Percentiles rank a stretch among this genome's conserved stretches.
Evolutionary conservation across 2,797 vertebrate species (phyloP).

Genomic region (Hippopotamyrus pictus): DNA sequence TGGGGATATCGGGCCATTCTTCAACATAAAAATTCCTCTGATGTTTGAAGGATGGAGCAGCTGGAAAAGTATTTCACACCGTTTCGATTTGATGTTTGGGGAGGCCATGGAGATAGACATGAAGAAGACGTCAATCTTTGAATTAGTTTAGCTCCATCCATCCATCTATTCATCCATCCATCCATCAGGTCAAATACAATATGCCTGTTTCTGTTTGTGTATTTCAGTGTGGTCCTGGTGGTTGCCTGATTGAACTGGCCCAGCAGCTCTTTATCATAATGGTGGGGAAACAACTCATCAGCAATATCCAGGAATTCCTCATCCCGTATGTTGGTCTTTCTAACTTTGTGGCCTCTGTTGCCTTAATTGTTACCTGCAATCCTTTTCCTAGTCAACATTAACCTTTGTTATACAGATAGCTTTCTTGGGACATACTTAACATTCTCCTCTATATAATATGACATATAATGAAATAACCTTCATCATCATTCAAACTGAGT

Average conservation of each 20-base stretch:
- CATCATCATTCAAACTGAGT: background rate
- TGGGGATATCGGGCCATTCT: background rate
- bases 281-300: slow-evolving; percentile 73
- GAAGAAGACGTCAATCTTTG: background rate
- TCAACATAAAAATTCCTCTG: background rate
- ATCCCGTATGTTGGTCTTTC: slow-evolving; percentile 57
- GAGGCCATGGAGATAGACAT: background rate
- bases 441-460: background rate
- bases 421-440: background rate
- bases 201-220: slow-evolving; percentile 26
- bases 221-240: slow-evolving; percentile 64
- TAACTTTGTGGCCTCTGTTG: background rate
- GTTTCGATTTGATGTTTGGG: background rate
- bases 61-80: background rate
- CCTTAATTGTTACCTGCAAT: background rate
- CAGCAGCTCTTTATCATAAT: slow-evolving; percentile 75
- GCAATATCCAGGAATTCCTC: slow-evolving; percentile 70
- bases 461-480: background rate
- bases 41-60: background rate
- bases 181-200: background rate
- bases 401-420: background rate
- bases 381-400: background rate
- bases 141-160: background rate
- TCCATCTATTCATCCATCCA: background rate
- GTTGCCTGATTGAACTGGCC: slow-evolving; percentile 70